Percentiles rank a stretch among this genome's conserved stretches.
Conservation (phyloP, 2,888 invertebrate genomes). For the Agrochola macilenta region DNA sequence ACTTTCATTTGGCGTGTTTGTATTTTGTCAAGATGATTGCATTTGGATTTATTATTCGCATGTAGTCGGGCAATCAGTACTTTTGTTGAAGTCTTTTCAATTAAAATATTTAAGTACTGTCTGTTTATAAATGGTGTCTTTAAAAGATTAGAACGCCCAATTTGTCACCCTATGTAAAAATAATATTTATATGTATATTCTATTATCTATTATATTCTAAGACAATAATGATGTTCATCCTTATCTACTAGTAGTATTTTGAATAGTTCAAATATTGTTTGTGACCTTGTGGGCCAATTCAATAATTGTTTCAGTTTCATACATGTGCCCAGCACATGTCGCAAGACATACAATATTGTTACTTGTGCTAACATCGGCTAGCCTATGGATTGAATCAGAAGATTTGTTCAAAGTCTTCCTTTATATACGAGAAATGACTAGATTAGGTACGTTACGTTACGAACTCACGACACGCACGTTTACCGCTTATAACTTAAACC, state of each 20-base stretch:
- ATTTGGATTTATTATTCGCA: not conserved
- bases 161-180: too few species aligned
- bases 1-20: slow-evolving; percentile 9
- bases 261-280: not conserved
- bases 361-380: too few species aligned
- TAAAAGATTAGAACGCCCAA: too few species aligned
- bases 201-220: too few species aligned
- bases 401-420: not conserved
- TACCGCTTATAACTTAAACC: slow-evolving; percentile 26
- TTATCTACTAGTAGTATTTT: not conserved
- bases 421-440: not conserved
- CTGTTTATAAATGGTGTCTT: not conserved
- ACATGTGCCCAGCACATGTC: slow-evolving; percentile 24
- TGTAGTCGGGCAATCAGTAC: not conserved
- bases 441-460: not conserved
- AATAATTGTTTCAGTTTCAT: not conserved
- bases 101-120: not conserved
- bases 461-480: not conserved
- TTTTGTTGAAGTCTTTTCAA: not conserved
- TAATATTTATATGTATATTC: too few species aligned
- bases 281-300: not conserved
- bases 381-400: not conserved
- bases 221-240: not conserved
- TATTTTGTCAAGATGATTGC: not conserved
- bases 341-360: not conserved